A percentile compares a stretch with the other conserved stretches of the same genome.
These are phyloP conservation scores for Eucriotettix oculatus DNA, from an alignment of 2,888 invertebrate genomes.

Conservation along the genomic window DNA sequence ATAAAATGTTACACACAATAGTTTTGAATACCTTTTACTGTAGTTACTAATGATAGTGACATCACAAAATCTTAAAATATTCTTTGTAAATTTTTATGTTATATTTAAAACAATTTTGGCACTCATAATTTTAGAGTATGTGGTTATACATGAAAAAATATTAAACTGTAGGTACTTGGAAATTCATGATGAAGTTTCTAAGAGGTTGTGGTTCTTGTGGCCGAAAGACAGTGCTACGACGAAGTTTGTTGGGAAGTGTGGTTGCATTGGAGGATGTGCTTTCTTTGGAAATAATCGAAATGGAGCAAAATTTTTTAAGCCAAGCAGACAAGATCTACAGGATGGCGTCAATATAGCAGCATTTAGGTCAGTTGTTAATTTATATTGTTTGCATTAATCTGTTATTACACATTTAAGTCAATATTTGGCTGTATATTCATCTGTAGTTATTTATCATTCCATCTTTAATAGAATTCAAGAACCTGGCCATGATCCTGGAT, in stretches of 20 bases:
- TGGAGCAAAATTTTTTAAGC: constrained; percentile 76
- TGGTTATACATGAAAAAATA: too few species aligned
- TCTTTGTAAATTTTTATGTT: too few species aligned
- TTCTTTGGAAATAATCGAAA: constrained; percentile 91
- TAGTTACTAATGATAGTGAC: too few species aligned
- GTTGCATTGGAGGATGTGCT: constrained; percentile 85
- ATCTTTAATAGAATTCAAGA: constrained; percentile 42
- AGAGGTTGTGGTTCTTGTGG: constrained; percentile 92
- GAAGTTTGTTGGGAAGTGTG: constrained; percentile 53
- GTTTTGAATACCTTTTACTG: too few species aligned
- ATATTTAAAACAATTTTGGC: too few species aligned
- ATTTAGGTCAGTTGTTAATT: constrained; percentile 35
- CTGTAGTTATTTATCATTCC: too few species aligned
- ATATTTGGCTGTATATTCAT: too few species aligned
- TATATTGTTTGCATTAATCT: not conserved
- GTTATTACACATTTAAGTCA: too few species aligned
- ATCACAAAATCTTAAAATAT: too few species aligned
- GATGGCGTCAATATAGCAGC: constrained; percentile 73
- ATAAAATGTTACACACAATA: too few species aligned
- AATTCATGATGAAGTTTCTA: constrained; percentile 67
- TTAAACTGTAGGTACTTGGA: constrained; percentile 39
- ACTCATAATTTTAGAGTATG: too few species aligned
- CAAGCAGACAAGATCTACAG: constrained; percentile 58
- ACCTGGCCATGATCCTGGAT: constrained; percentile 68
- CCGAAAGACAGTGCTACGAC: constrained; percentile 44